Base-by-base conservation (phyloP, 2,797 vertebrate species). In the Clarias pachynema region DNA sequence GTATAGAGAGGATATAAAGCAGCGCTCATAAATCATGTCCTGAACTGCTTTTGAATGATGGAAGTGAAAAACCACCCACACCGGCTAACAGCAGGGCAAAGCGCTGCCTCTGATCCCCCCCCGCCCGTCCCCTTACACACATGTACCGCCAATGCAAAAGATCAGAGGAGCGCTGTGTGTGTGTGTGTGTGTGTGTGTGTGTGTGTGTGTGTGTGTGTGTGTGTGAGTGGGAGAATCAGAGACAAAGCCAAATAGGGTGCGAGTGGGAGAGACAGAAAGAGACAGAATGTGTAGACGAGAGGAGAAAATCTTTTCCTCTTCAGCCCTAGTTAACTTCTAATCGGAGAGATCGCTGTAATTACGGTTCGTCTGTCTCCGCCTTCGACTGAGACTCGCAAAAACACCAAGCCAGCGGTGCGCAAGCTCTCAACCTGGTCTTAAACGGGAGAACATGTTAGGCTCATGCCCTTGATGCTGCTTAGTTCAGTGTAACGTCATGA, bases 31-130 rank as follows among this genome's bases (percentile, higher is more conserved):
- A 70, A 85, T 9, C 34, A 44, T 40, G 49, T 20, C 26, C 72
- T 59, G 31, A 15, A 31, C 60, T 69, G 77, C 56, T 78, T 75
- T 60, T 26, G 82, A 86, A 86, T 44, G 68, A 72, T 86, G 70
- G 31, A 82, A 65, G 20, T 63, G 37, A 84, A 79, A 31, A 57
- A 72, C 72, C 83, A 62, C 89, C 87, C 83, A 86, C 87, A 85
- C 77, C 68, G 75, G 83, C 57, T 79, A 69, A 69, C 79, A 24
- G 16, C 56, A 49, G 18, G 59, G 57, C 74, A 49, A 26, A 37
- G 56, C 18, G 69, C 73, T 74, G 85, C n/a, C 34, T 14, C 81
- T 1, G 14, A 69, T 16, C 34, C 22, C 37, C 72, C 24, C 60
- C 15, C 44, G 2, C 37, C 75, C 63, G 80, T 26, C 60, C 62